Evolutionary conservation across 2,888 invertebrate species (phyloP).

Genomic region (Cryptocephalus primarius): DNA sequence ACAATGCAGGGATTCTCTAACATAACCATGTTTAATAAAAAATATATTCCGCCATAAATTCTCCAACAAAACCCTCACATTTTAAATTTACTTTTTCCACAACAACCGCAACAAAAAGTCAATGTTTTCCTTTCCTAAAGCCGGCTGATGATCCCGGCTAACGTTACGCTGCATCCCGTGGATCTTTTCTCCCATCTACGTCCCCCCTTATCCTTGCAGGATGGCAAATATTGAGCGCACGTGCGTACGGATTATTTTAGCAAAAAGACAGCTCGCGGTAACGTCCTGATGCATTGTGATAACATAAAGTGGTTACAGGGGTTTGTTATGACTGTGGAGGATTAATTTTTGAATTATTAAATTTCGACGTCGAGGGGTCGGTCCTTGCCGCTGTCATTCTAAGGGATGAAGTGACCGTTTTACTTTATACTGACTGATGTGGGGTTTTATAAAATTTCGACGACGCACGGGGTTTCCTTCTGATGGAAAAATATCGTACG

Average conservation of each 20-base stretch:
- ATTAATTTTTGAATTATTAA: constrained; percentile 32
- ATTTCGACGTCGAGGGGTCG: constrained; percentile 16
- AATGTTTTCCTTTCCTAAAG: too few relatives aligned
- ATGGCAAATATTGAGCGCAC: constrained; percentile 23
- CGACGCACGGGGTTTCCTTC: neutral
- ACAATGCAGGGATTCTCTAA: too few relatives aligned
- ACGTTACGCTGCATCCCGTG: neutral
- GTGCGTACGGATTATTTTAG: constrained; percentile 21
- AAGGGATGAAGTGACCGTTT: constrained; percentile 9
- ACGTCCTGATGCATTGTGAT: constrained; percentile 27
- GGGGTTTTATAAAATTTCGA: constrained; percentile 2
- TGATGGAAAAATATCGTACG: too few relatives aligned
- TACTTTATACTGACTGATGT: constrained; percentile 6
- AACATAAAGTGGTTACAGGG: constrained; percentile 29
- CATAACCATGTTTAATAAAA: too few relatives aligned
- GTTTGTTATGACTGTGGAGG: constrained; percentile 30
- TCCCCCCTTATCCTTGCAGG: constrained; percentile 4
- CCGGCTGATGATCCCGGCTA: too few relatives aligned
- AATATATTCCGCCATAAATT: too few relatives aligned
- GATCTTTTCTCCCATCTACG: neutral
- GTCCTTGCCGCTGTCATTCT: neutral
- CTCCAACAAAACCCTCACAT: too few relatives aligned
- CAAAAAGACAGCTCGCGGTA: constrained; percentile 26
- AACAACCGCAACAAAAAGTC: too few relatives aligned
- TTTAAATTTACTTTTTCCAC: too few relatives aligned